These are phyloP conservation scores for Drosophila gaucha DNA, from an alignment of 2,888 invertebrate species.

Conservation along the genomic window DNA sequence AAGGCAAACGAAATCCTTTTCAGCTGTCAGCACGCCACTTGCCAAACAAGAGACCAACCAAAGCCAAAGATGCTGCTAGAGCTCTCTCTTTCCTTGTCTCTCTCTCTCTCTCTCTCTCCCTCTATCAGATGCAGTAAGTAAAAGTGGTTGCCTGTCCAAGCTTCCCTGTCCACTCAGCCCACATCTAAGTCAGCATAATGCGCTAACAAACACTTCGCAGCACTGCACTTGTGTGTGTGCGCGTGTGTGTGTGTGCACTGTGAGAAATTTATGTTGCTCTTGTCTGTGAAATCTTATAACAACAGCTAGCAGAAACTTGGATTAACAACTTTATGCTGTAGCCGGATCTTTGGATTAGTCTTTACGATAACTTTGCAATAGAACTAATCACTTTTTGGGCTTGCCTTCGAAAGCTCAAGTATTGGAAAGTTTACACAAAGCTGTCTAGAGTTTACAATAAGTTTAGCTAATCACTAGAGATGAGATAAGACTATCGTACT, in stretches of 20 bases:
- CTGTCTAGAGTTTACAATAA: not conserved
- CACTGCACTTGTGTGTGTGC: slow-evolving; percentile 24
- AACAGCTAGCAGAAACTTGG: slow-evolving; percentile 22
- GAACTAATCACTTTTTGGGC: slow-evolving; percentile 12
- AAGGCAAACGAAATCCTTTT: slow-evolving; percentile 77
- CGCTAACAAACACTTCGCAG: slow-evolving; percentile 76
- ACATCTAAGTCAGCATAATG: slow-evolving; percentile 77
- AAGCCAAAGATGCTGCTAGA: slow-evolving; percentile 22
- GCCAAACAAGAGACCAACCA: slow-evolving; percentile 69
- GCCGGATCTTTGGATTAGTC: slow-evolving; percentile 8
- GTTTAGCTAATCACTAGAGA: not conserved
- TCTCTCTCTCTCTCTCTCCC: not conserved
- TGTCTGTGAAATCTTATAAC: slow-evolving; percentile 11
- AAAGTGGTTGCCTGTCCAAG: slow-evolving; percentile 60
- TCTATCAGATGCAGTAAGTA: slow-evolving; percentile 63
- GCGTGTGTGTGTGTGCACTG: slow-evolving; percentile 34
- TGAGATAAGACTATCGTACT: not conserved
- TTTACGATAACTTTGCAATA: slow-evolving; percentile 4
- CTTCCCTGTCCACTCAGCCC: slow-evolving; percentile 11
- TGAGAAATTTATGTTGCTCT: slow-evolving; percentile 22
- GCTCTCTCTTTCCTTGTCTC: not conserved
- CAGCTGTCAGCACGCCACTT: slow-evolving; percentile 80
- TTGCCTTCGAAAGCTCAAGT: slow-evolving; percentile 6
- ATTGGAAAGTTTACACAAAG: not conserved
- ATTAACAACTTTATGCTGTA: slow-evolving; percentile 33